phyloP scores from a whole-genome alignment of 2,888 invertebrate species.

The Synergus japonicus region DNA sequence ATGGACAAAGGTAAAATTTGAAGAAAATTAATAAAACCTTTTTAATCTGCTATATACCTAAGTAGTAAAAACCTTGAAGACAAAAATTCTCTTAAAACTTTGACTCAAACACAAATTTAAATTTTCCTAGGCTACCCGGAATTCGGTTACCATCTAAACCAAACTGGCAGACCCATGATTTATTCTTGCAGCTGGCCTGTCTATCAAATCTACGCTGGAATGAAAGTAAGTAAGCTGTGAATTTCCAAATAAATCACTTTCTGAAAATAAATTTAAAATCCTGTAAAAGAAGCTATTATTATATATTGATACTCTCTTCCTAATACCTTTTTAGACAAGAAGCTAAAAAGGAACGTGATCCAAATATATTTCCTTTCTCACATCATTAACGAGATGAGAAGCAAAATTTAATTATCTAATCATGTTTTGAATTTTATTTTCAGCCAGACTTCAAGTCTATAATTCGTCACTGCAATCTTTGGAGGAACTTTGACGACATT shows the following conservation, averaged over 20 bases:
- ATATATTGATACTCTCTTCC: conserved; percentile 34
- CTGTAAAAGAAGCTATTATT: conserved; percentile 33
- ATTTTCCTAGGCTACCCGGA: conserved; percentile 88
- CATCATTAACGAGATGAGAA: not conserved
- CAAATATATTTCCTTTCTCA: not conserved
- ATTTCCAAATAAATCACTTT: not conserved
- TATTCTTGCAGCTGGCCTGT: conserved; percentile 99
- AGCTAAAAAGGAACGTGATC: not conserved
- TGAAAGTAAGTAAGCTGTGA: conserved; percentile 75
- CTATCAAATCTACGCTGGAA: conserved; percentile 94
- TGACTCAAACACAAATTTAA: conserved; percentile 18
- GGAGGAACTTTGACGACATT: conserved; percentile 97
- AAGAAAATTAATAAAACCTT: not conserved
- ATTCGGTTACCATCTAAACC: conserved; percentile 93
- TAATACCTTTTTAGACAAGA: conserved; percentile 43
- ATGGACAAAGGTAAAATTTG: conserved; percentile 85
- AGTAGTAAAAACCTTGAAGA: conserved; percentile 40
- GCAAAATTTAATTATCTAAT: conserved; percentile 1
- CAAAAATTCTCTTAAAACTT: conserved; percentile 36
- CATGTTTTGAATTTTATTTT: conserved; percentile 65
- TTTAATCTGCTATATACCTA: no score
- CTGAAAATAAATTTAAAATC: not conserved
- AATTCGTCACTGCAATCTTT: conserved; percentile 93
- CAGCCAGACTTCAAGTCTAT: conserved; percentile 94
- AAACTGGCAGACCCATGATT: conserved; percentile 94